Evolutionary conservation across 2,113 vertebrate species (phyloP), one percentile per base, ranked within the genome.

Genomic region (Apteryx owenii): DNA sequence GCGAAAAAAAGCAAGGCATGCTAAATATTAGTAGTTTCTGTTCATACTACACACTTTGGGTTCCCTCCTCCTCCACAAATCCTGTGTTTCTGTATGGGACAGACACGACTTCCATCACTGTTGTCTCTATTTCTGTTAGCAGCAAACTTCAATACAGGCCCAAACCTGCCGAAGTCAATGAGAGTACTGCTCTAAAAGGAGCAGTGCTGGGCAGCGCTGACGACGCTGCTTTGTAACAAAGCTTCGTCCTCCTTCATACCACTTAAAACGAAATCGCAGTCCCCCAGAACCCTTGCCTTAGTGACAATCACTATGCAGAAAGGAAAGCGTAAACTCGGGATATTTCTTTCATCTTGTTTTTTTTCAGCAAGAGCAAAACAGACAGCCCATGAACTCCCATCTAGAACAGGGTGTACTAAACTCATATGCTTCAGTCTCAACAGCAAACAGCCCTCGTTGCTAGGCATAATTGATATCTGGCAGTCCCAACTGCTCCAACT

Each of bases 341-440:
- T 85, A 54, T 78, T 94, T 93, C 78, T 69, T 93, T 91, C 88
- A 82, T 91, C 81, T 69, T 72, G 65, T 23, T 91, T 80, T 71
- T 64, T 65, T 68, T 38, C 42, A 81, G 53, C 26, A n/a, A 50
- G 85, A 85, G 46, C 53, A 48, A 88, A 94, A 17, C 78, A 94
- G 85, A 28, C 88, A 88, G 68, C 69, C 80, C 80, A 68, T 90
- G 91, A 92, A 94, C 54, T 70, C 78, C 76, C 68, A 88, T 88
- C 79, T 54, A 80, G 95, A 95, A 95, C 92, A 90, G 91, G 71
- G 85, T 68, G 95, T 96, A 81, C 95, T 84, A 78, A 36, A 71
- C 69, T 96, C 84, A 9, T 79, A 58, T 66, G 95, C 76, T 91
- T 66, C 88, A 83, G 72, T 75, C 92, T 93, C 6, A 1, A 91